Conservation (phyloP, 1,140 invertebrate genomes). For the Neodiprion pinetum region DNA sequence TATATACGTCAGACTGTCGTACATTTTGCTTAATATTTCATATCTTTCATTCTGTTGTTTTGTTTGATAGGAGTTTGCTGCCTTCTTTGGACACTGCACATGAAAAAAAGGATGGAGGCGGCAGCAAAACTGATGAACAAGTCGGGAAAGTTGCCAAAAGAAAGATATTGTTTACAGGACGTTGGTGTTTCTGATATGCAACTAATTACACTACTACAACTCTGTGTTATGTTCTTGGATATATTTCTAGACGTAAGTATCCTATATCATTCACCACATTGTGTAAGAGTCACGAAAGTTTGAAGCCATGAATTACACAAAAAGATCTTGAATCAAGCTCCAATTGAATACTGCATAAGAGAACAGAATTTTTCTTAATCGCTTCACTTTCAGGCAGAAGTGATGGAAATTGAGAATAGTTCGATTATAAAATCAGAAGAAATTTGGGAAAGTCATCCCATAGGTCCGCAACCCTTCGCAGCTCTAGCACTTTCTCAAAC, state of each 20-base stretch:
- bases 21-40: background rate
- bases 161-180: constrained; percentile 78
- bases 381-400: constrained; percentile 42
- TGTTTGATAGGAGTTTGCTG: constrained; percentile 70
- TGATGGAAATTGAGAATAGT: constrained; percentile 44
- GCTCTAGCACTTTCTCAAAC: constrained; percentile 80
- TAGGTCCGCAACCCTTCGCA: constrained; percentile 70
- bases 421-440: constrained; percentile 69
- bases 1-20: background rate
- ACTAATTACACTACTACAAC: constrained; percentile 73
- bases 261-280: background rate
- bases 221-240: constrained; percentile 76
- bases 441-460: constrained; percentile 67
- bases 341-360: background rate
- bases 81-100: constrained; percentile 87
- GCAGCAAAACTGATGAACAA: constrained; percentile 85
- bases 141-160: constrained; percentile 86
- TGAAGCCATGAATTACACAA: background rate
- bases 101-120: constrained; percentile 77
- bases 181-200: constrained; percentile 75
- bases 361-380: constrained; percentile 9
- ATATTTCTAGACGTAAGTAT: constrained; percentile 74
- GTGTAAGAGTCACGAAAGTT: constrained; percentile 8
- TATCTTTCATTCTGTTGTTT: constrained; percentile 17
- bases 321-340: background rate